Evolutionary conservation across 53 echinoderm and acorn worm species (phyloP).

Genomic region (Astropecten irregularis): DNA sequence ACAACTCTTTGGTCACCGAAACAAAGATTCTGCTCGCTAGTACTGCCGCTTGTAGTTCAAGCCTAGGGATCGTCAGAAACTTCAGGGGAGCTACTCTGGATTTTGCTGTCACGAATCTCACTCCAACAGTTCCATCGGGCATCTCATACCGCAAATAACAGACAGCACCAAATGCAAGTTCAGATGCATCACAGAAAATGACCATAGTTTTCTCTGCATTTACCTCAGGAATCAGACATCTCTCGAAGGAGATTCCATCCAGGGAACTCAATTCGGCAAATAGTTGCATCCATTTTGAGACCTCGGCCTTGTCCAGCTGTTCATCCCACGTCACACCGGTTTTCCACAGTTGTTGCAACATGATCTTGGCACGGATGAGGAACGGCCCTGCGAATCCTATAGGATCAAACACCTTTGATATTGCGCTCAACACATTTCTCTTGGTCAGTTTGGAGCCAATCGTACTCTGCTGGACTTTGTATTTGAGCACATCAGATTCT

Average conservation of each 20-base stretch:
- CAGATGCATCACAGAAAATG: constrained; percentile 69
- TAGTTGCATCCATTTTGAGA: constrained; percentile 29
- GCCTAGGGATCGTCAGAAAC: constrained; percentile 40
- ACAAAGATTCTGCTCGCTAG: constrained; percentile 32
- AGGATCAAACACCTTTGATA: constrained; percentile 55
- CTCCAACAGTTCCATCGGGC: constrained; percentile 7
- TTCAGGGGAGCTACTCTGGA: constrained; percentile 65
- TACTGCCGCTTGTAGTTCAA: constrained; percentile 63
- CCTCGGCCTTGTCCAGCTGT: not conserved
- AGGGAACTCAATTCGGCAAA: constrained; percentile 48
- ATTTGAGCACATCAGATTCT: constrained; percentile 45
- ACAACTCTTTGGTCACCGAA: not conserved
- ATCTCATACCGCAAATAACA: constrained; percentile 52
- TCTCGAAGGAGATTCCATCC: constrained; percentile 4
- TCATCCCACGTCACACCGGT: constrained; percentile 56
- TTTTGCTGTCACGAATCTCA: constrained; percentile 52
- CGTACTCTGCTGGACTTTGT: constrained; percentile 29
- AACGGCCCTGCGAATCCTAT: constrained; percentile 60
- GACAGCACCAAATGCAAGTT: constrained; percentile 56
- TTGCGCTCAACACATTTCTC: constrained; percentile 45
- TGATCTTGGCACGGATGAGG: constrained; percentile 48
- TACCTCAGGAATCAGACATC: too few relatives aligned
- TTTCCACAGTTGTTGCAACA: constrained; percentile 52
- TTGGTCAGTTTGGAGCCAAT: constrained; percentile 26
- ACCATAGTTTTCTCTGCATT: constrained; percentile 7